These are phyloP conservation scores for Cnemophilus loriae DNA, from an alignment of 2,113 vertebrate genomes.

Conservation along the genomic window DNA sequence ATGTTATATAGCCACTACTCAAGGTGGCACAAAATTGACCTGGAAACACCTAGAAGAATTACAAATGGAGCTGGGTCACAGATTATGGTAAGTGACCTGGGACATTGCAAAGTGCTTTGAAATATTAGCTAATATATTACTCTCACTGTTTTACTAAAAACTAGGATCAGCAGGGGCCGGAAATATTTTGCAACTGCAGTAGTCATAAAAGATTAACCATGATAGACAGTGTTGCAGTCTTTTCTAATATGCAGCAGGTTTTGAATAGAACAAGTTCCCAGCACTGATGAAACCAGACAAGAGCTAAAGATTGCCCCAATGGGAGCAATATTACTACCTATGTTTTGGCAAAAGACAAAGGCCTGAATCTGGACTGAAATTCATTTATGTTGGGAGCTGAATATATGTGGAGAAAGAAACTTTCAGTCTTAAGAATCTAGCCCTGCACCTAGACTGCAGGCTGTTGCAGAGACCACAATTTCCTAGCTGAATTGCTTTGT, in stretches of 20 bases:
- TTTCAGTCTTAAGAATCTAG: neutral
- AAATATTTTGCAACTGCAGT: neutral
- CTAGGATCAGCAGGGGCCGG: neutral
- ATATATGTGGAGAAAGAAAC: neutral
- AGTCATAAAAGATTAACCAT: neutral
- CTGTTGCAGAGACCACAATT: neutral
- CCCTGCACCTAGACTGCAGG: neutral
- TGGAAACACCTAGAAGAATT: neutral
- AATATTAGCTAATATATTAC: neutral
- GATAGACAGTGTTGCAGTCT: neutral
- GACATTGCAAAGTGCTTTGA: neutral
- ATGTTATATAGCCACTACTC: neutral
- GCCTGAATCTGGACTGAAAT: neutral
- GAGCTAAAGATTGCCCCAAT: neutral
- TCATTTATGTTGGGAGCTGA: neutral
- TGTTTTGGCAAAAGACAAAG: neutral
- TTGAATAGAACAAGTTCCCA: neutral
- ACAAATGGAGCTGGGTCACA: neutral
- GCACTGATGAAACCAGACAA: neutral
- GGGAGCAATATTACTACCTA: neutral
- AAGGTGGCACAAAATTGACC: neutral
- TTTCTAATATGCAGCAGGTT: neutral
- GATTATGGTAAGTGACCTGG: neutral
- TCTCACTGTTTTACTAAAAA: neutral
- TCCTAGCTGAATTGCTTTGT: neutral